Evolutionary conservation across 92 coral and sea anemone species (phyloP), one percentile per base, ranked within the genome.

Genomic region (Heteractis magnifica): DNA sequence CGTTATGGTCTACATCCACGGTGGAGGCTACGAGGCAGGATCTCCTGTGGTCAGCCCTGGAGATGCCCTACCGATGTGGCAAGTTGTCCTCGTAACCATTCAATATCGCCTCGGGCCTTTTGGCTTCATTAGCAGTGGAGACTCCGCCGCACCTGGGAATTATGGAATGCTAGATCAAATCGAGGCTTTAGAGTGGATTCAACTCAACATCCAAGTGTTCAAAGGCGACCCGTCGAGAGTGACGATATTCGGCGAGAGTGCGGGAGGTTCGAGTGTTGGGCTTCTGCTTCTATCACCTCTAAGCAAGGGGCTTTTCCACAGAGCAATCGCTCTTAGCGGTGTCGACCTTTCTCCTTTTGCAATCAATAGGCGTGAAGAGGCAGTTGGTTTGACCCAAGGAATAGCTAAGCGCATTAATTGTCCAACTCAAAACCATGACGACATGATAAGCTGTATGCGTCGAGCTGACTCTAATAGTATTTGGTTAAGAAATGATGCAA

Each of bases 171-270:
- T 93, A 72, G 98, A 93, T 80, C 98, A 93, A 85, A 78, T 93
- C 76, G 92, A 87, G 49, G 94, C 94, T 26, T 79, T 93, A 64
- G 91, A 80, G 72, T 93, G 94, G 98, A 89, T 93, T n/a, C 84
- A 86, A 23, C 87, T 89, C 48, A 93, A 91, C 81, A 93, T 93
- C 74, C 60, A 50, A 77, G 84, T 62, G 50, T 93, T 93, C 81
- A 91, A 92, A 51, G 98, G 98, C 52, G 93, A 93, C 65, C 90
- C 90, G 10, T 84, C 91, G 16, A 87, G 86, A 44, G 93, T 93
- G 26, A 93, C 94, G 76, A 91, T 93, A 91, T 93, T 89, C 87
- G 98, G 98, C 5, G 98, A 93, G 70, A 93, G 98, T 77, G 98
- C 94, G 4, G 98, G 98, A 3, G 98, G 94, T 3, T 91, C 98